Percentiles rank a stretch among this genome's conserved stretches.
These are phyloP conservation scores for Tholera decimalis DNA, from an alignment of 2,888 invertebrate species.

Conservation along the genomic window DNA sequence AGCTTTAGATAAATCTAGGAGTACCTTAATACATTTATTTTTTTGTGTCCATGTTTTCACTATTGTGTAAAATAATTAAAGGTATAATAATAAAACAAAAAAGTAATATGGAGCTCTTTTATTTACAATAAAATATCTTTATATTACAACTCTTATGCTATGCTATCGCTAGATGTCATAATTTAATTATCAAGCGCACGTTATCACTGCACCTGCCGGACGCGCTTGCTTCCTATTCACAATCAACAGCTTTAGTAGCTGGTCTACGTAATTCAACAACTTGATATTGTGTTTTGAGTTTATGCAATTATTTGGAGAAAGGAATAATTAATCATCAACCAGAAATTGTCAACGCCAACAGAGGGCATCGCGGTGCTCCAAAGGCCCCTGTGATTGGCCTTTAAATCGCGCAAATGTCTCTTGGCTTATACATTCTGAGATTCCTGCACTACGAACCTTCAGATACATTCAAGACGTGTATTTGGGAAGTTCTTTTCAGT, in stretches of 20 bases:
- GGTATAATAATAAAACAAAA: constrained; percentile 14
- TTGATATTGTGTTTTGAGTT: too few species aligned
- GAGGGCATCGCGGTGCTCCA: too few species aligned
- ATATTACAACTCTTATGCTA: constrained; percentile 71
- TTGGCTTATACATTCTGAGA: constrained; percentile 18
- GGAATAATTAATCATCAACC: too few species aligned
- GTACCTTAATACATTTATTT: too few species aligned
- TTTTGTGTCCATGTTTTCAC: too few species aligned
- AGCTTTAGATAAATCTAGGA: too few species aligned
- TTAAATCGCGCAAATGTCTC: neutral
- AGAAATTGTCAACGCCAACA: too few species aligned
- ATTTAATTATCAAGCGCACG: constrained; percentile 43
- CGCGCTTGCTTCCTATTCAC: neutral
- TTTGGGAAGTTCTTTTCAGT: neutral
- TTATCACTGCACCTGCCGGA: constrained; percentile 40
- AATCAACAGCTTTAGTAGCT: constrained; percentile 32
- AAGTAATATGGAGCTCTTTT: constrained; percentile 70
- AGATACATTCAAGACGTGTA: neutral
- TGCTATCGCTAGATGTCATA: constrained; percentile 59
- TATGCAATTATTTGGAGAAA: too few species aligned
- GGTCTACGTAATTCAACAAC: neutral
- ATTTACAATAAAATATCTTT: constrained; percentile 78
- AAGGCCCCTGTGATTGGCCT: too few species aligned
- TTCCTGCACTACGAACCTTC: neutral
- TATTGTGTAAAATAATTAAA: too few species aligned